Evolutionary conservation across 2,888 invertebrate genomes (phyloP).

Genomic region (Cryptus armator): DNA sequence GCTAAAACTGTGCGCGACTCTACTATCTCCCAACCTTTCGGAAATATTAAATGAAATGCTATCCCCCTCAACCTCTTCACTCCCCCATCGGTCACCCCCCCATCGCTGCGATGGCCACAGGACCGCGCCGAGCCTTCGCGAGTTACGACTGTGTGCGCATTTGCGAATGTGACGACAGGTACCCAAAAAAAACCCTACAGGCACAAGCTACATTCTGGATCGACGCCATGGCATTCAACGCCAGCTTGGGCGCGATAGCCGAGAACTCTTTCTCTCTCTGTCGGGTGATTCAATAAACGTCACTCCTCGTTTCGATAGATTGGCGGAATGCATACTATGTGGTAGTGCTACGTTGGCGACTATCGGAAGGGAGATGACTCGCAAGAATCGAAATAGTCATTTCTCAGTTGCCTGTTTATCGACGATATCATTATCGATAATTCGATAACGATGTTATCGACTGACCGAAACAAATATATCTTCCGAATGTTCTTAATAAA

Average conservation of each 20-base stretch:
- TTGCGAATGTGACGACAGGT: slow-evolving; percentile 62
- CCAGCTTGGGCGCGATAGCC: slow-evolving; percentile 70
- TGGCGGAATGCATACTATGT: slow-evolving; percentile 68
- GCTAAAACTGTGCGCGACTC: background rate
- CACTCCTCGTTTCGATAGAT: slow-evolving; percentile 74
- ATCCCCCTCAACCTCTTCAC: slow-evolving; percentile 20
- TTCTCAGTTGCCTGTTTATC: background rate
- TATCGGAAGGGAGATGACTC: background rate
- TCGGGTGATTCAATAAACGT: slow-evolving; percentile 79
- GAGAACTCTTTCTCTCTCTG: slow-evolving; percentile 10
- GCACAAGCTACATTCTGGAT: slow-evolving; percentile 29
- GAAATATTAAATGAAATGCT: slow-evolving; percentile 68
- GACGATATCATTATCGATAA: background rate
- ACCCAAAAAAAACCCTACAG: slow-evolving; percentile 31
- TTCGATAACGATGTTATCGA: background rate
- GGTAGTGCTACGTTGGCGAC: background rate
- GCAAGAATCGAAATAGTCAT: slow-evolving; percentile 18
- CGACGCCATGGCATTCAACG: slow-evolving; percentile 51
- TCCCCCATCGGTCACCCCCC: background rate
- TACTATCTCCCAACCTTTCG: slow-evolving; percentile 36
- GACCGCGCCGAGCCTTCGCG: slow-evolving; percentile 47
- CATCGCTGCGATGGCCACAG: slow-evolving; percentile 39
- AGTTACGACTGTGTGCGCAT: slow-evolving; percentile 37
- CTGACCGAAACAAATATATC: background rate
- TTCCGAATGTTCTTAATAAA: background rate